These are phyloP conservation scores for Melinaea menophilus DNA, from an alignment of 2,888 invertebrate genomes.

Conservation along the genomic window DNA sequence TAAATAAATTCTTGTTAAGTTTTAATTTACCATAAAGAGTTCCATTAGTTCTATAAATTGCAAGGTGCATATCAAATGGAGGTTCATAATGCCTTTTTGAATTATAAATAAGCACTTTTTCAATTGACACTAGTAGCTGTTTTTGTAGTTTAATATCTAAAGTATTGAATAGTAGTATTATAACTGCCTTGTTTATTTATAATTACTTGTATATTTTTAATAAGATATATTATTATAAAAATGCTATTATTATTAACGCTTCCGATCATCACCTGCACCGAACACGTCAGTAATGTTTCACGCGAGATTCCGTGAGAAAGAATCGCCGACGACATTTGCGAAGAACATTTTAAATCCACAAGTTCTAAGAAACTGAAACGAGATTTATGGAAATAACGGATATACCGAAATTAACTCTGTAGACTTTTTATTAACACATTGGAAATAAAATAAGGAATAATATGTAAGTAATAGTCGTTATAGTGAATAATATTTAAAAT, in stretches of 20 bases:
- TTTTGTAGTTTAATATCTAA: too few species aligned
- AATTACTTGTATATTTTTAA: too few species aligned
- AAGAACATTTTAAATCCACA: slow-evolving; percentile 56
- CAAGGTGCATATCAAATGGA: slow-evolving; percentile 8
- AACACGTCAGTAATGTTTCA: slow-evolving; percentile 54
- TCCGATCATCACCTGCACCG: slow-evolving; percentile 34
- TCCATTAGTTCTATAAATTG: slow-evolving; percentile 13
- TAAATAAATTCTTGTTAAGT: background rate
- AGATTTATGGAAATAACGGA: slow-evolving; percentile 30
- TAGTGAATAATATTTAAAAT: too few species aligned
- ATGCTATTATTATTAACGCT: slow-evolving; percentile 14
- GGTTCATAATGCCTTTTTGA: too few species aligned
- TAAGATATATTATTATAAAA: background rate
- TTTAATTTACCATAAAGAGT: background rate
- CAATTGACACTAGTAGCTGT: too few species aligned
- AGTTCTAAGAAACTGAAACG: slow-evolving; percentile 47
- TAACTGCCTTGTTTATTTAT: too few species aligned
- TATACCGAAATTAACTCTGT: slow-evolving; percentile 4
- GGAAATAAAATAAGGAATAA: background rate
- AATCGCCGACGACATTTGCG: slow-evolving; percentile 67
- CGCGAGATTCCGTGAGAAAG: slow-evolving; percentile 64
- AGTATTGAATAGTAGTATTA: too few species aligned
- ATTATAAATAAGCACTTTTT: too few species aligned
- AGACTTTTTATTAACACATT: background rate
- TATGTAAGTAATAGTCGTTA: too few species aligned